Conservation (phyloP, 2,888 invertebrate species). For the Leistus spinibarbis region DNA sequence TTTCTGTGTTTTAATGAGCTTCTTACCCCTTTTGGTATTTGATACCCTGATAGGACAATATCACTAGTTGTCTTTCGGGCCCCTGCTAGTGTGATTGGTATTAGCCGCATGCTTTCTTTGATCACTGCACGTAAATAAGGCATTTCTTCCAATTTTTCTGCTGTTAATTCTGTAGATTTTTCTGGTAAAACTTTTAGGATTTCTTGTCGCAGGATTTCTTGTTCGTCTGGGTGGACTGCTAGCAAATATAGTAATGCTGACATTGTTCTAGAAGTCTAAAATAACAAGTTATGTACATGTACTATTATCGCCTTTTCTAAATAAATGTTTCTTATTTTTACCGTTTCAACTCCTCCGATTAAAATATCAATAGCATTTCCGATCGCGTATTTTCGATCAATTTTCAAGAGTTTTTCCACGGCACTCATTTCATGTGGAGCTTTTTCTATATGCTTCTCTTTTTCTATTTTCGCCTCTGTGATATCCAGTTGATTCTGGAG, state of each 20-base stretch:
- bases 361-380: conserved; percentile 74
- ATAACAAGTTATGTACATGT: conserved; percentile 7
- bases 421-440: conserved; percentile 64
- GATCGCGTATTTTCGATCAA: conserved; percentile 66
- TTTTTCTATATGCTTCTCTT: conserved; percentile 47
- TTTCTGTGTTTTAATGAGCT: too few species aligned
- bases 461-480: conserved; percentile 46
- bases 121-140: conserved; percentile 65
- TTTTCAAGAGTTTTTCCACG: conserved; percentile 66
- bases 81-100: conserved; percentile 38
- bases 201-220: too few species aligned
- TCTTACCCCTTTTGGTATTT: conserved; percentile 52
- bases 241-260: conserved; percentile 54
- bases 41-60: conserved; percentile 48
- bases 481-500: conserved; percentile 44
- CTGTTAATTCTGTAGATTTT: conserved; percentile 47
- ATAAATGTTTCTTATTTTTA: conserved; percentile 52
- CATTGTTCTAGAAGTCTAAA: conserved; percentile 56
- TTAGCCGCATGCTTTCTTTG: conserved; percentile 63
- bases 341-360: conserved; percentile 74
- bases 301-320: background rate
- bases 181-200: conserved; percentile 43
- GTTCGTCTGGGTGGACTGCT: conserved; percentile 50
- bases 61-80: conserved; percentile 43
- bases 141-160: conserved; percentile 50